Conservation (phyloP, 2,888 invertebrate species). For the Shargacucullia verbasci region DNA sequence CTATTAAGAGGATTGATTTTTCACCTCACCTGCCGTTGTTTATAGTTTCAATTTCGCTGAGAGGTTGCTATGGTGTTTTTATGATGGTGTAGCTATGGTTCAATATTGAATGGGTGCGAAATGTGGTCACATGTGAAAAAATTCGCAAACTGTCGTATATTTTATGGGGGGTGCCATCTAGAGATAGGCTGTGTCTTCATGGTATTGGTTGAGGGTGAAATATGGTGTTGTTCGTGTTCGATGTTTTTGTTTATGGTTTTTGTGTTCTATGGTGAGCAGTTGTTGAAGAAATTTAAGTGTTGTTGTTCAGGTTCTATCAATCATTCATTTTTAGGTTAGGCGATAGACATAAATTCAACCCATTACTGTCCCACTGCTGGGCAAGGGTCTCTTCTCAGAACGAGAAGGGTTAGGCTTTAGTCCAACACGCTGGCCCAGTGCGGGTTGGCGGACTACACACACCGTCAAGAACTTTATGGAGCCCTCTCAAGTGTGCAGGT, state of each 20-base stretch:
- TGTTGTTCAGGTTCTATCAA: too few species aligned
- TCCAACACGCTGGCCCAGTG: too few species aligned
- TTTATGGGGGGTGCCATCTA: slow-evolving; percentile 48
- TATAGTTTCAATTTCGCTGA: slow-evolving; percentile 65
- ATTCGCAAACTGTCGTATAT: slow-evolving; percentile 37
- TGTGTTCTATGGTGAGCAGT: slow-evolving; percentile 1
- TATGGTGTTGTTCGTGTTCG: slow-evolving; percentile 22
- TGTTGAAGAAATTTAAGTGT: too few species aligned
- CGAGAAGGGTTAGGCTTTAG: too few species aligned
- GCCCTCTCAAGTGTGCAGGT: too few species aligned
- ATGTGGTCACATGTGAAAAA: slow-evolving; percentile 56
- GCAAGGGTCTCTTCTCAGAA: too few species aligned
- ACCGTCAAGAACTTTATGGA: too few species aligned
- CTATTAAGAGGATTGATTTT: slow-evolving; percentile 61
- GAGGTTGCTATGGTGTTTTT: slow-evolving; percentile 59
- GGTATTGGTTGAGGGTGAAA: slow-evolving; percentile 26
- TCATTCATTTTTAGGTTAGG: too few species aligned
- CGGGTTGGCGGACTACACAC: too few species aligned
- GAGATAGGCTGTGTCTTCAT: slow-evolving; percentile 45
- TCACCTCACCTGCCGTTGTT: slow-evolving; percentile 60
- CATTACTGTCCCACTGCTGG: too few species aligned
- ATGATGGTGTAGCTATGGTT: slow-evolving; percentile 28
- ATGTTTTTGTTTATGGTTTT: slow-evolving; percentile 4
- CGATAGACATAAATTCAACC: too few species aligned
- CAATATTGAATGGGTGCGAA: slow-evolving; percentile 31